These are phyloP conservation scores for Capitella teleta DNA, from an alignment of 1,140 invertebrate genomes.

Conservation along the genomic window DNA sequence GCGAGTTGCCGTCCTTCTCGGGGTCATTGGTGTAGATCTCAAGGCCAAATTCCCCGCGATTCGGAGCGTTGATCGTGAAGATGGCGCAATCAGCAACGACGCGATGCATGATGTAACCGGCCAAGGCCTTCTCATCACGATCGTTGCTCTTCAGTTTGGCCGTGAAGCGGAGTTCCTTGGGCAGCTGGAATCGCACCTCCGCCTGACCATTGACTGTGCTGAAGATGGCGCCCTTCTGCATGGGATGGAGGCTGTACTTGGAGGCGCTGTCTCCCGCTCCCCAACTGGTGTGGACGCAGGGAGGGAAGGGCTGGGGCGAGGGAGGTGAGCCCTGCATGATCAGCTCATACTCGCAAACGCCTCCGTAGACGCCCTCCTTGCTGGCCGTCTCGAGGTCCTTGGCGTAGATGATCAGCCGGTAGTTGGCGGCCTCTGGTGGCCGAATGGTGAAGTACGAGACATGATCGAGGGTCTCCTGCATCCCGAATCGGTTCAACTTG, in stretches of 20 bases:
- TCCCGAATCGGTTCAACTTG: conserved; percentile 35
- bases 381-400: conserved; percentile 36
- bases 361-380: conserved; percentile 39
- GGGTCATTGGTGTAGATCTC: conserved; percentile 43
- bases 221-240: conserved; percentile 32
- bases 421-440: conserved; percentile 33
- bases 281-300: conserved; percentile 38
- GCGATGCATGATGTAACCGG: conserved; percentile 34
- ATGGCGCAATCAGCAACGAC: conserved; percentile 36
- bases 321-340: conserved; percentile 7
- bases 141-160: conserved; percentile 37
- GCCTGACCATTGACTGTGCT: conserved; percentile 17
- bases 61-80: conserved; percentile 35
- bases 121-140: conserved; percentile 28
- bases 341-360: conserved; percentile 41
- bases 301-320: conserved; percentile 33
- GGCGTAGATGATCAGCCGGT: conserved; percentile 40
- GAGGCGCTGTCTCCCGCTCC: conserved; percentile 20
- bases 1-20: conserved; percentile 31
- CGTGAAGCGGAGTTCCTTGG: conserved; percentile 34
- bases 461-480: conserved; percentile 35
- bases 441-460: conserved; percentile 38
- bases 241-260: conserved; percentile 29
- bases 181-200: conserved; percentile 18
- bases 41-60: conserved; percentile 37